Percentiles rank a stretch among this genome's conserved stretches.
These are phyloP conservation scores for Rhagologus leucostigma DNA, from an alignment of 2,113 vertebrate genomes.

Conservation along the genomic window DNA sequence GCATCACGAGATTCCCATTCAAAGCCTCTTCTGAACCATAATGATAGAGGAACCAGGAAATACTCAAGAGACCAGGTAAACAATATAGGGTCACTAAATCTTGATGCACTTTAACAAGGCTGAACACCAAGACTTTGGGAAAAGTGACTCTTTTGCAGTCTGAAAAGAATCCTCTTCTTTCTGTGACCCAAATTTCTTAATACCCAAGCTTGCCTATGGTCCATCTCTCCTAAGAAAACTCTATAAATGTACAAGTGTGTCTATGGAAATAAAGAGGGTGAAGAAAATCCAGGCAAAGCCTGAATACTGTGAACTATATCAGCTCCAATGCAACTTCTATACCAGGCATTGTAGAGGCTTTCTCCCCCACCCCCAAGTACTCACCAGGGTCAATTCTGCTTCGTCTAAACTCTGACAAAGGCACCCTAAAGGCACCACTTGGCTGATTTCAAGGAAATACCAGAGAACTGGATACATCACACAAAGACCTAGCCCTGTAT, in stretches of 20 bases:
- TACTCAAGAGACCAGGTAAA: not conserved
- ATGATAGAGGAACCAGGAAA: not conserved
- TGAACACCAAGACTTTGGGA: not conserved
- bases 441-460: not conserved
- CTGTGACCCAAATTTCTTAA: not conserved
- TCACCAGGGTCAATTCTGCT: not conserved
- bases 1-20: not conserved
- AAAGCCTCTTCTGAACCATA: not conserved
- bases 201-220: not conserved
- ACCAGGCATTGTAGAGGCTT: not conserved
- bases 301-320: not conserved
- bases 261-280: not conserved
- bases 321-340: not conserved
- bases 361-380: not conserved
- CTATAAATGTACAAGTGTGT: not conserved
- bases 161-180: not conserved
- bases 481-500: not conserved
- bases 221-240: not conserved
- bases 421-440: not conserved
- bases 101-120: not conserved
- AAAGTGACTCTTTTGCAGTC: not conserved
- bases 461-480: not conserved
- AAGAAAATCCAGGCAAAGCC: not conserved
- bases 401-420: not conserved
- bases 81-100: not conserved